Base-by-base conservation (phyloP, 2,888 invertebrate genomes). In the Conus canariensis region DNA sequence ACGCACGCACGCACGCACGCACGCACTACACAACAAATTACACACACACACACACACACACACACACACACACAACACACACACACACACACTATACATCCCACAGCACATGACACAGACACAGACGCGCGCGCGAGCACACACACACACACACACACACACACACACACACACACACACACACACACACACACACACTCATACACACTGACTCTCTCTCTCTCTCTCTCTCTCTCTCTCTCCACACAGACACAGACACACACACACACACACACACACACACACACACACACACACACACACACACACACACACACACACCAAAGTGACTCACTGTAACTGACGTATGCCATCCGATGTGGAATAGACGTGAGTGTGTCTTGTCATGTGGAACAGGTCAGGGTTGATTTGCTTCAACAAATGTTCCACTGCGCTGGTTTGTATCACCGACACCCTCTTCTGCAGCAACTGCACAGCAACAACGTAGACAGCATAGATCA, bases 361-460 rank as follows among this genome's bases (percentile, higher is more conserved):
- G 82, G 92, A 92, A 30, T 88, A 90, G n/a, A 93, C 92, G 80
- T 93, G 92, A 74, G 92, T 86, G 77, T 91, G 90, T 60, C 91
- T 86, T 2, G 93, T 90, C 60, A 90, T 90, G 19, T 91, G 87
- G 87, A 90, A 85, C 58, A 94, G 91, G 30, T 90, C 91, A 0
- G 93, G 92, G 90, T 94, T 94, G 70, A 94, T 91, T n/a, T 92
- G 91, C 60, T 90, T 90, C 30, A 94, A 89, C 85, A 93, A 93
- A 56, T 92, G 90, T 80, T 94, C 94, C 56, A 93, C 94, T 1
- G 94, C 93, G 87, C 94, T 94, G 12, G 93, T 92, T 60, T 90
- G 90, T 0, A 93, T 92, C 58, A 93, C 90, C 0, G 93, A 93
- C 9, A 94, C 92, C 70, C 91, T 89, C 90, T 94, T 93, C 14